Conservation (phyloP, 2,113 vertebrate species). For the Xiphophorus maculatus region DNA sequence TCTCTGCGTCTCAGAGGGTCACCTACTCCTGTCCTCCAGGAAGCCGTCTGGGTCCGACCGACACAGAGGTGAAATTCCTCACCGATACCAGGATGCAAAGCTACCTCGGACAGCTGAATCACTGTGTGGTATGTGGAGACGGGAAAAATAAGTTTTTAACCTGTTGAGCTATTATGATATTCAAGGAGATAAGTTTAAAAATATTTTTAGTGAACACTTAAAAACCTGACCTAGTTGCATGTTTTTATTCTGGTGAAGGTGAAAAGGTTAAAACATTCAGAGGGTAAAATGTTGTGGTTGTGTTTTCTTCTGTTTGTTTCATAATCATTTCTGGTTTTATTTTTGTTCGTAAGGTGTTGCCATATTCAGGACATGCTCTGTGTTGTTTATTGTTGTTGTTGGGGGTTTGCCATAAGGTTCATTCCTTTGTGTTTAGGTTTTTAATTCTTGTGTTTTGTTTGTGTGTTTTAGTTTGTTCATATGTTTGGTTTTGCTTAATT, state of each 20-base stretch:
- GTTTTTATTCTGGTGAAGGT: background rate
- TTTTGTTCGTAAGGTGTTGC: too few species aligned
- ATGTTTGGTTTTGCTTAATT: too few species aligned
- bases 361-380: too few species aligned
- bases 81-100: slow-evolving; percentile 80
- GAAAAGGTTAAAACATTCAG: too few species aligned
- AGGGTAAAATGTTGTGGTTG: too few species aligned
- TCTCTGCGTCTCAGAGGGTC: slow-evolving; percentile 78
- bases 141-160: background rate
- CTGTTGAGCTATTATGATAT: background rate
- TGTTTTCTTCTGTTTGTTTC: too few species aligned
- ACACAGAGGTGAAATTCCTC: slow-evolving; percentile 83
- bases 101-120: slow-evolving; percentile 78
- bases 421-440: too few species aligned
- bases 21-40: slow-evolving; percentile 84
- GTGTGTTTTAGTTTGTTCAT: too few species aligned
- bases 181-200: background rate
- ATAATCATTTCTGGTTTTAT: too few species aligned
- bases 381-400: too few species aligned
- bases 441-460: too few species aligned
- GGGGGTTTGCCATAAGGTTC: too few species aligned
- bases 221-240: background rate
- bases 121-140: slow-evolving; percentile 82
- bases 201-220: background rate
- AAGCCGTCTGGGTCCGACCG: slow-evolving; percentile 48